Base-by-base conservation (phyloP, 2,797 vertebrate species). In the Phalanger gymnotis region DNA sequence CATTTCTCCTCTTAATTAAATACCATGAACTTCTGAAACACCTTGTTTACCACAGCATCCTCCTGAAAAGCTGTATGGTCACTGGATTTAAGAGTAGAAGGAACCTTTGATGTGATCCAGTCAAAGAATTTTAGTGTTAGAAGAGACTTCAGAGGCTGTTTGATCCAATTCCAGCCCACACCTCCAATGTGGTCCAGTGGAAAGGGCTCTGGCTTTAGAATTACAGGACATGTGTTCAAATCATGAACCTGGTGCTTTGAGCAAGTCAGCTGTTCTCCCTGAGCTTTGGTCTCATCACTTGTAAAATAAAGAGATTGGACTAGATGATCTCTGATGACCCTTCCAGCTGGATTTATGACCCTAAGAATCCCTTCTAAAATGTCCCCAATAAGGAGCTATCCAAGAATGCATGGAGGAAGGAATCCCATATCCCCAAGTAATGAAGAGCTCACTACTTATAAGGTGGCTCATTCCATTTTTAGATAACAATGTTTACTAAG, bases 11-110 rank as follows among this genome's bases (percentile, higher is more conserved):
- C 73, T 53, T 89, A 81, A 56, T 0, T 9, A 81, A 66, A 34
- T 52, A 47, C 12, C 55, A 47, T 57, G 87, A 30, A 13, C 89
- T 11, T 31, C 4, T 92, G n/a, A 58, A 89, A 55, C 47, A 47
- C 13, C 14, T 96, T 28, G 11, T 2, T 93, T 92, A 94, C 92
- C 54, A 40, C n/a, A 55, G 25, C 16, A 19, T 81, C 93, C 95
- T 34, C 91, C 92, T 57, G 22, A 51, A 94, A 89, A 91, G 22
- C 5, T 93, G 14, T 66, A 55, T 81, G 73, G 19, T 81, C 40
- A 81, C 22, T 47, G 73, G 40, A 27, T 81, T 47, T 81, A 81
- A 47, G 47, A 81, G 40, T 27, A 81, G 73, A 47, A 81, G 22
- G 73, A 3, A 10, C 22, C 22, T 40, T 47, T 27, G 25, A 81